Percentiles rank a stretch among this genome's conserved stretches.
phyloP scores from a whole-genome alignment of 2,113 vertebrate genomes.

The Ceratotherium simum region DNA sequence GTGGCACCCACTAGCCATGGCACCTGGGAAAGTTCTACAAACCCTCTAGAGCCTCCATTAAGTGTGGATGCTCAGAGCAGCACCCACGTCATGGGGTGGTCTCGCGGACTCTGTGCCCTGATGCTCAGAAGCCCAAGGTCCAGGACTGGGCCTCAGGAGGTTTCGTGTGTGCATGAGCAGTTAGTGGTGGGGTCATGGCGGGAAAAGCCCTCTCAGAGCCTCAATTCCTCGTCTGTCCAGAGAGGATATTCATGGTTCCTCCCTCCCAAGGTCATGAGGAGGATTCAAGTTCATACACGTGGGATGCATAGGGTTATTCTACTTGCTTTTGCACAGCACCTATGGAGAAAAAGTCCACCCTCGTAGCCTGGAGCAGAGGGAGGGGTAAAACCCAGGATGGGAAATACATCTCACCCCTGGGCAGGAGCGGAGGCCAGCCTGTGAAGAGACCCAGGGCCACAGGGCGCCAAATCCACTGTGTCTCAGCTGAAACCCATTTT shows the following conservation, averaged over 20 bases:
- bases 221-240: background rate
- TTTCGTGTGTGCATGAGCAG: background rate
- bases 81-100: background rate
- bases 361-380: background rate
- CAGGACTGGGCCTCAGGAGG: background rate
- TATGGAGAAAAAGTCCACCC: background rate
- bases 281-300: background rate
- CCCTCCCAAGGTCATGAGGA: background rate
- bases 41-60: background rate
- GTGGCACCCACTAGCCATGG: background rate
- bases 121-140: background rate
- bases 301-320: background rate
- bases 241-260: no score
- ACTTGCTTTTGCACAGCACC: background rate
- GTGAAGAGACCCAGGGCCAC: background rate
- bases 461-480: rapidly evolving
- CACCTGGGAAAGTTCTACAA: background rate
- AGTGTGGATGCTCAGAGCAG: background rate
- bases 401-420: background rate
- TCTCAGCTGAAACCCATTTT: rapidly evolving
- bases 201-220: background rate
- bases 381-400: background rate
- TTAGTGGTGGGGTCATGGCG: background rate
- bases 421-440: background rate
- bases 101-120: background rate